A percentile compares a stretch with the other conserved stretches of the same genome.
Evolutionary conservation across 2,113 vertebrate species (phyloP).

Genomic region (Heteronetta atricapilla): DNA sequence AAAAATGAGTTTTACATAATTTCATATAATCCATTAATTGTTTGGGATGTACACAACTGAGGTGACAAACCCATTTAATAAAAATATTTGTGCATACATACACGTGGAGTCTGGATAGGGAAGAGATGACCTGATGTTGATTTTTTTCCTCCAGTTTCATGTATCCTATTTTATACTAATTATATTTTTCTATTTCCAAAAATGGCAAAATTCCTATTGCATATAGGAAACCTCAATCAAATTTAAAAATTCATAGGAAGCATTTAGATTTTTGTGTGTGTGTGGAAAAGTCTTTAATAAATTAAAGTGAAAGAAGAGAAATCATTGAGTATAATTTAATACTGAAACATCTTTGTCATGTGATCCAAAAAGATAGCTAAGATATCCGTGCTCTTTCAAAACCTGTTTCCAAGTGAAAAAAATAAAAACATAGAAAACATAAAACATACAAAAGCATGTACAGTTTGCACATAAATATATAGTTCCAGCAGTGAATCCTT

Average conservation of each 20-base stretch:
- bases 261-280: background rate
- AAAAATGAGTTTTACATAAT: background rate
- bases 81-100: background rate
- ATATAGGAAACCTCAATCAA: background rate
- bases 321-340: constrained; percentile 37
- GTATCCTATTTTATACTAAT: background rate
- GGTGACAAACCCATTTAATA: background rate
- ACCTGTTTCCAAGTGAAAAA: background rate
- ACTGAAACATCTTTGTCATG: constrained; percentile 36
- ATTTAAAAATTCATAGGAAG: background rate
- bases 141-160: background rate
- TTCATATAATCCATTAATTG: background rate
- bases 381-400: background rate
- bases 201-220: background rate
- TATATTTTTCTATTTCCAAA: background rate
- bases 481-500: background rate
- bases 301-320: constrained; percentile 52
- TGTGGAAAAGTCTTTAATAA: background rate
- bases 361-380: constrained; percentile 14
- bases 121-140: background rate
- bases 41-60: background rate
- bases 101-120: background rate
- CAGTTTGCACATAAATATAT: background rate
- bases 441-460: background rate
- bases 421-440: background rate